Conservation (phyloP, 2,797 vertebrate genomes). For the Lemur catta region DNA sequence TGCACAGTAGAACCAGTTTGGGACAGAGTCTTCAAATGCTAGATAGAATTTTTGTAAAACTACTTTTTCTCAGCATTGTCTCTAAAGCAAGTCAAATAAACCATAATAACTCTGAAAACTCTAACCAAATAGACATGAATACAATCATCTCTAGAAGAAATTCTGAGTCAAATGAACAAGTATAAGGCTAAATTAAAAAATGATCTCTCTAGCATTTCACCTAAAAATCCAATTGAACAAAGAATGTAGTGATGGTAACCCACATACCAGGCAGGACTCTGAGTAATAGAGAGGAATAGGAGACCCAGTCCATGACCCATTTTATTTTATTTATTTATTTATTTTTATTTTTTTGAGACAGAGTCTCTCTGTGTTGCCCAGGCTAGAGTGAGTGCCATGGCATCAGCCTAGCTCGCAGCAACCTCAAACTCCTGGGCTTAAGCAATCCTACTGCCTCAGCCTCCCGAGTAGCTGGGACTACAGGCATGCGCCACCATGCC, state of each 20-base stretch:
- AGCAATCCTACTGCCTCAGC: no score
- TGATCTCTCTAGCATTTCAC: background rate
- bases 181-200: background rate
- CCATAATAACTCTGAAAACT: background rate
- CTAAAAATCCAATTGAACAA: background rate
- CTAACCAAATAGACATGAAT: background rate
- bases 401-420: no score
- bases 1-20: background rate
- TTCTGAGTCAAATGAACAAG: slow-evolving; percentile 27
- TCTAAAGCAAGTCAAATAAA: background rate
- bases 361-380: no score
- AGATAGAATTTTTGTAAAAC: background rate
- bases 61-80: background rate
- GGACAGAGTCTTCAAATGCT: background rate
- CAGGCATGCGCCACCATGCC: no score
- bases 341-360: no score
- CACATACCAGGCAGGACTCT: background rate
- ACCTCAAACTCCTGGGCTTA: no score
- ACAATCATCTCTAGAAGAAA: background rate
- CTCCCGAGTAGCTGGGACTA: no score
- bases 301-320: background rate
- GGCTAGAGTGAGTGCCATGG: no score
- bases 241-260: background rate
- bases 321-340: background rate
- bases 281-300: background rate